Evolutionary conservation across 2,113 vertebrate species (phyloP).

Genomic region (Chaetops frenatus): DNA sequence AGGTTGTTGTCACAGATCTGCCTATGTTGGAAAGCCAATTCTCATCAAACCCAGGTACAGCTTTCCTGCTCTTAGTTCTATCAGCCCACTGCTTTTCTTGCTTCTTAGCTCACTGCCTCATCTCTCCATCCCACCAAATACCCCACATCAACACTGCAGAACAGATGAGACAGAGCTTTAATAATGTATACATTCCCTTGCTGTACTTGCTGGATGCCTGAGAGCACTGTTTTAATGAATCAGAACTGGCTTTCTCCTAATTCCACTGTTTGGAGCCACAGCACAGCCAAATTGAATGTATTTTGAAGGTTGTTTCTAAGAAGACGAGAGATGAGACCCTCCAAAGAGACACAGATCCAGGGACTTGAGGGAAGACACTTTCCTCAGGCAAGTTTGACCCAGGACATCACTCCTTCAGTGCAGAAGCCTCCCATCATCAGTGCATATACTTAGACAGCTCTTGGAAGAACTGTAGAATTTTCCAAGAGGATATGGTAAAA

Average conservation of each 20-base stretch:
- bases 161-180: neutral
- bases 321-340: neutral
- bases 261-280: neutral
- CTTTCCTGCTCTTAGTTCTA: neutral
- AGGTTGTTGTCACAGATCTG: neutral
- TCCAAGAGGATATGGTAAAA: neutral
- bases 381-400: neutral
- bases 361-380: neutral
- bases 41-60: neutral
- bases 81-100: neutral
- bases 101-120: neutral
- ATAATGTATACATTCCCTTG: neutral
- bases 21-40: neutral
- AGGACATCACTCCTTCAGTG: neutral
- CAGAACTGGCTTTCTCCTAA: neutral
- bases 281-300: neutral
- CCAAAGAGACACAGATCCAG: neutral
- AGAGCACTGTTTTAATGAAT: conserved; percentile 23
- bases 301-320: neutral
- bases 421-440: neutral
- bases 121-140: neutral
- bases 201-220: neutral
- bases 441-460: neutral
- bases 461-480: neutral
- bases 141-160: neutral